Evolutionary conservation across 2,797 vertebrate species (phyloP).

Genomic region (Malurus splendens): DNA sequence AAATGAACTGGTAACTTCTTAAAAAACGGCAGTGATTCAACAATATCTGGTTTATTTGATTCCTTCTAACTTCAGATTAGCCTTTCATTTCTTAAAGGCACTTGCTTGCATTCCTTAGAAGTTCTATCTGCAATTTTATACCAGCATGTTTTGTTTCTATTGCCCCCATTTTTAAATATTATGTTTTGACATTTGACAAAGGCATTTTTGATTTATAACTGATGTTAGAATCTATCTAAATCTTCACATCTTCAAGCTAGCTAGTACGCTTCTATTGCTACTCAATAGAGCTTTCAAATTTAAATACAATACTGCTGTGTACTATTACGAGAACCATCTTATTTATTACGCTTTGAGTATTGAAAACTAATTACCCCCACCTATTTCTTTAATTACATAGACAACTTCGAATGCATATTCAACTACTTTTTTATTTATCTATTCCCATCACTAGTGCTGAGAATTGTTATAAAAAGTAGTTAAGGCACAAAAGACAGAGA

Average conservation of each 20-base stretch:
- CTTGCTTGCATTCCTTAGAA: background rate
- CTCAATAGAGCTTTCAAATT: background rate
- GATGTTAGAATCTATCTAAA: background rate
- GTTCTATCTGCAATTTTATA: background rate
- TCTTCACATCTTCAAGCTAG: background rate
- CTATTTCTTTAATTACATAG: conserved; percentile 14
- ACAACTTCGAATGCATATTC: background rate
- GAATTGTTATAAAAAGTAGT: conserved; percentile 12
- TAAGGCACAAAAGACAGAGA: conserved; percentile 41
- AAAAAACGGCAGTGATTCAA: conserved; percentile 77
- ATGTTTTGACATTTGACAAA: background rate
- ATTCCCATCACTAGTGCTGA: conserved; percentile 16
- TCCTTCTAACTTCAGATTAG: conserved; percentile 65
- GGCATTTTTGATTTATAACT: background rate
- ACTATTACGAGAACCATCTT: background rate
- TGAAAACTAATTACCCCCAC: background rate
- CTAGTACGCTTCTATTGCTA: background rate
- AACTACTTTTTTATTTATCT: conserved; percentile 39
- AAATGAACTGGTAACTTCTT: conserved; percentile 97
- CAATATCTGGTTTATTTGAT: conserved; percentile 72
- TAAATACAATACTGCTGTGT: background rate
- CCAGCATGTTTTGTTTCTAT: background rate
- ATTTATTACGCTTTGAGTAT: background rate
- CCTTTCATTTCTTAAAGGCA: conserved; percentile 37
- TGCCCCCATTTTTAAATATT: background rate